These are phyloP conservation scores for Florisuga fusca DNA, from an alignment of 2,797 vertebrate genomes.

Conservation along the genomic window DNA sequence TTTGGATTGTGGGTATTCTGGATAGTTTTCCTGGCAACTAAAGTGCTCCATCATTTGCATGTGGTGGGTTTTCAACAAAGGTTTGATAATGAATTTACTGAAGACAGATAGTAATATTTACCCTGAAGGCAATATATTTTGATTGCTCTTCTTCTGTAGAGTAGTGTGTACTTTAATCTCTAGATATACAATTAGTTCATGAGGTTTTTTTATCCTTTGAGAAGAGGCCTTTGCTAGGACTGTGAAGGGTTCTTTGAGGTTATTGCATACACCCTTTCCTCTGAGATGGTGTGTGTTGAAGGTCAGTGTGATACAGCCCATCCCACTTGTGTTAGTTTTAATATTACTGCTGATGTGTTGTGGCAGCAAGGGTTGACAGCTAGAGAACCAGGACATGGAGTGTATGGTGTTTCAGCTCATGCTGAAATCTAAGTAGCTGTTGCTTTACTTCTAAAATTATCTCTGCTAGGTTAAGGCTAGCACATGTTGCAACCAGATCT, in stretches of 20 bases:
- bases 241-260: not conserved
- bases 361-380: not conserved
- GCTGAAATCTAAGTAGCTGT: slow-evolving; percentile 40
- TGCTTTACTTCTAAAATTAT: slow-evolving; percentile 48
- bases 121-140: not conserved
- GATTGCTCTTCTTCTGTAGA: not conserved
- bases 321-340: not conserved
- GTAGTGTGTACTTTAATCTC: slow-evolving; percentile 10
- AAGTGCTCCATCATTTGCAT: not conserved
- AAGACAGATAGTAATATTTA: not conserved
- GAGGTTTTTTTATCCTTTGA: not conserved
- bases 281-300: not conserved
- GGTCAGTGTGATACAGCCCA: not conserved
- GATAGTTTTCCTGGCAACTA: not conserved
- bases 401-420: not conserved
- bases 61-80: not conserved
- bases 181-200: not conserved
- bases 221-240: slow-evolving; percentile 3
- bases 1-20: not conserved
- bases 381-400: not conserved
- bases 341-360: not conserved
- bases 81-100: slow-evolving; percentile 2
- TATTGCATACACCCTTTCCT: not conserved
- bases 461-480: slow-evolving; percentile 2
- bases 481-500: slow-evolving; percentile 33